Conservation (phyloP, 2,888 invertebrate species). For the Nomada fabriciana region DNA sequence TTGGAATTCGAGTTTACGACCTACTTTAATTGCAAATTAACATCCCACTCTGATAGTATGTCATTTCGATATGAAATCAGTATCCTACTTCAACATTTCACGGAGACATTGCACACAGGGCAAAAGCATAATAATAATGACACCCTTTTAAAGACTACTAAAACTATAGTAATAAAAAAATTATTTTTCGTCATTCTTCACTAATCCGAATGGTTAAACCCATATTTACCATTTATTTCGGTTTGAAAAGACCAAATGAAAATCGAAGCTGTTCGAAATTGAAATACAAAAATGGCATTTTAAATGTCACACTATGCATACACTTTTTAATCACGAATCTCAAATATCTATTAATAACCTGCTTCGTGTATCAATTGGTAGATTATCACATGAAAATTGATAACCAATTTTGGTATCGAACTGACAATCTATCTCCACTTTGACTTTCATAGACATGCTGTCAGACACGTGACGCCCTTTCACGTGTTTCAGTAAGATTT, state of each 20-base stretch:
- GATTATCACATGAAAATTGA: background rate
- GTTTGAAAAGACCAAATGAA: no score
- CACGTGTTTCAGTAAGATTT: slow-evolving; percentile 39
- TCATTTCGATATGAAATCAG: background rate
- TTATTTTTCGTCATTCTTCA: no score
- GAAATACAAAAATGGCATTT: background rate
- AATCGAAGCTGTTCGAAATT: background rate
- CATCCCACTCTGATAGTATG: background rate
- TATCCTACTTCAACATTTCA: background rate
- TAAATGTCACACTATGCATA: no score
- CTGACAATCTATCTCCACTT: slow-evolving; percentile 14
- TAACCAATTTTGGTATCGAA: background rate
- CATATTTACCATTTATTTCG: no score
- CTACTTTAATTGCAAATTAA: background rate
- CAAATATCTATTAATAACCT: background rate
- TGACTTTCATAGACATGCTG: slow-evolving; percentile 40
- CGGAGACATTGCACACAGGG: no score
- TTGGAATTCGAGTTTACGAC: background rate
- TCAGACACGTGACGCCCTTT: slow-evolving; percentile 43
- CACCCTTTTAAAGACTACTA: no score
- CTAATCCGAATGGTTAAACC: no score
- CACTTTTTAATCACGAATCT: no score
- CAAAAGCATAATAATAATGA: no score
- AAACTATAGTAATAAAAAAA: no score
- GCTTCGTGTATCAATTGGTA: background rate